phyloP scores from a whole-genome alignment of 2,797 vertebrate genomes.

The Coregonus suidteri region DNA sequence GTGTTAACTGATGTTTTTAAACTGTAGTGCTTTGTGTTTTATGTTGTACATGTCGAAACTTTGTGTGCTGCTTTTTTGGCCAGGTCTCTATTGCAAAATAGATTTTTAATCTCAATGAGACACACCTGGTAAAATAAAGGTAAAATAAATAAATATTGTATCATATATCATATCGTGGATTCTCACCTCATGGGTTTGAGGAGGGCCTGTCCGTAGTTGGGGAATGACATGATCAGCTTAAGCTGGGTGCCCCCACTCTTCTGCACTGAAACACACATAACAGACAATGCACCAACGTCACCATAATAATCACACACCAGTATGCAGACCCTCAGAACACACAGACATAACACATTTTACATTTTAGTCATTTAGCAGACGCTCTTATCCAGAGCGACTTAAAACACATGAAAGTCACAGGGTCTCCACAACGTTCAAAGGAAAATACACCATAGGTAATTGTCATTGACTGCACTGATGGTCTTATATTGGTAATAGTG shows the following conservation, averaged over 20 bases:
- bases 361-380: too few relatives aligned
- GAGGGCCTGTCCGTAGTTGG: constrained; percentile 82
- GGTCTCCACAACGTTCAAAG: too few relatives aligned
- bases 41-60: too few relatives aligned
- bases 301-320: background rate
- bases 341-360: background rate
- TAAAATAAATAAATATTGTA: background rate
- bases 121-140: too few relatives aligned
- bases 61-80: too few relatives aligned
- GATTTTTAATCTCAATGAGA: too few relatives aligned
- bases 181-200: constrained; percentile 88
- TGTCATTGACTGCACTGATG: constrained; percentile 17
- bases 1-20: too few relatives aligned
- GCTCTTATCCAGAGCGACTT: too few relatives aligned
- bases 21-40: too few relatives aligned
- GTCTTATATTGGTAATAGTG: background rate
- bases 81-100: too few relatives aligned
- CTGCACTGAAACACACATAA: constrained; percentile 38
- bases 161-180: background rate
- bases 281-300: background rate
- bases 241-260: constrained; percentile 85
- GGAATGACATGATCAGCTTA: constrained; percentile 79
- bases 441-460: background rate
- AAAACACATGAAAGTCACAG: too few relatives aligned
- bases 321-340: background rate